Base-by-base conservation (phyloP, 1,140 invertebrate genomes). In the Spodoptera litura region DNA sequence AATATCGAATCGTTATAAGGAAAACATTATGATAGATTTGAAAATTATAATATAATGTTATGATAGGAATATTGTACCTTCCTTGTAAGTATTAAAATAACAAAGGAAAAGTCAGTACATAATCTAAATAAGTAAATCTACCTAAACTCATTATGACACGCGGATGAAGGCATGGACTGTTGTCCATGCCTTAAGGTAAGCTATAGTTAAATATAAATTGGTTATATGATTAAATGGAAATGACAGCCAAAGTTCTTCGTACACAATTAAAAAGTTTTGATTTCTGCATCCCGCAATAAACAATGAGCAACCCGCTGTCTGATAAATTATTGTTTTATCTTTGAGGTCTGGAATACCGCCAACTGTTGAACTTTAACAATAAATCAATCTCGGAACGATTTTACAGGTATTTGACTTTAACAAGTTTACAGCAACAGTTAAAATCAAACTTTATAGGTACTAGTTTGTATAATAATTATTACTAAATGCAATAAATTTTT, bases 291-390 rank as follows among this genome's bases (percentile, higher is more conserved):
- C 62, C 62, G 62, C 62, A 66, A 66, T 49, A 66, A 66, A 66
- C 49, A 66, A 66, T 25, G n/a, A 66, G 38, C 62, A 49, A 49
- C 49, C n/a, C 15, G 38, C 38, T 49, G 62, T 5, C 38, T 49
- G 62, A 66, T 66, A 66, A 51, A 66, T 66, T 66, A 49, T 66
- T 66, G 62, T 49, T 66, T 66, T 49, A 66, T 66, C 38, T 66
- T 49, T 49, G 62, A 49, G 62, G 62, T 66, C 49, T 66, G 62
- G 62, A 11, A 15, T 4, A 8, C 15, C 4, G 62, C 66, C 66
- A 70, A 31, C 25, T 31, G 10, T 70, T 52, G 61, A 53, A 53
- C 66, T 53, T 53, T 10, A 70, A 70, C 31, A 53, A 70, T 49
- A 25, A 49, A 66, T 66, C 62, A 66, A 66, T 66, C 38, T 66